Evolutionary conservation across 2,113 vertebrate genomes (phyloP).

Genomic region (Rhinoptilus africanus): DNA sequence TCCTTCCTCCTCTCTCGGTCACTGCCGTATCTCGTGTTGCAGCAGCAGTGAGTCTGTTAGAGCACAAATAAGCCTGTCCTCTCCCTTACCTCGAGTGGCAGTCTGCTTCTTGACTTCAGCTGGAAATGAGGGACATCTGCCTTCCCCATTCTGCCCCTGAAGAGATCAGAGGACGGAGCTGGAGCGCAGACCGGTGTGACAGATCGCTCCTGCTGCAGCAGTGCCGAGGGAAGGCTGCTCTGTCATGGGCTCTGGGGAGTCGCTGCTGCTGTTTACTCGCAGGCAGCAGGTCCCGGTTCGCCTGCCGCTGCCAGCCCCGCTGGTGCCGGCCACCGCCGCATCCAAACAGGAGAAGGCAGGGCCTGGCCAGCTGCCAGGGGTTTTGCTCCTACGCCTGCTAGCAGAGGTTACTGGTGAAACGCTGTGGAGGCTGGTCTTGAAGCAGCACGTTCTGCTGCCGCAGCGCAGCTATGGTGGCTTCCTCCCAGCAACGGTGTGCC

Average conservation of each 20-base stretch:
- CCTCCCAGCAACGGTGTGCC: neutral
- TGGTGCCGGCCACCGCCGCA: neutral
- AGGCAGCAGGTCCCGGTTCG: neutral
- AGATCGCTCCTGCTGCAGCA: neutral
- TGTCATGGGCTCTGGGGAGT: neutral
- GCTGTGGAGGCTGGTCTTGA: neutral
- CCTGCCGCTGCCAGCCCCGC: neutral
- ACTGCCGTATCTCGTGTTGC: neutral
- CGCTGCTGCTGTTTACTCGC: neutral
- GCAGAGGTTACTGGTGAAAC: neutral
- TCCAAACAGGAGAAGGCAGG: neutral
- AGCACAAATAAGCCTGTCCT: neutral
- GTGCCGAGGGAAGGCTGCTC: neutral
- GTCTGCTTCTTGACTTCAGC: neutral
- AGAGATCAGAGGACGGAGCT: neutral
- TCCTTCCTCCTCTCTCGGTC: neutral
- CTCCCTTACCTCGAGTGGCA: neutral
- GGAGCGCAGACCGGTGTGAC: neutral
- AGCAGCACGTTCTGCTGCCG: fast-evolving
- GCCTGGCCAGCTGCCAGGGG: neutral
- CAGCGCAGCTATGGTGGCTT: neutral
- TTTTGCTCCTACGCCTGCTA: fast-evolving
- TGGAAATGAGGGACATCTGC: neutral
- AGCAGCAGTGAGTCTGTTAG: neutral
- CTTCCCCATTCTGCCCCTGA: neutral